Percentiles rank a stretch among this genome's conserved stretches.
Evolutionary conservation across 2,113 vertebrate species (phyloP).

Genomic region (Anseranas semipalmata): DNA sequence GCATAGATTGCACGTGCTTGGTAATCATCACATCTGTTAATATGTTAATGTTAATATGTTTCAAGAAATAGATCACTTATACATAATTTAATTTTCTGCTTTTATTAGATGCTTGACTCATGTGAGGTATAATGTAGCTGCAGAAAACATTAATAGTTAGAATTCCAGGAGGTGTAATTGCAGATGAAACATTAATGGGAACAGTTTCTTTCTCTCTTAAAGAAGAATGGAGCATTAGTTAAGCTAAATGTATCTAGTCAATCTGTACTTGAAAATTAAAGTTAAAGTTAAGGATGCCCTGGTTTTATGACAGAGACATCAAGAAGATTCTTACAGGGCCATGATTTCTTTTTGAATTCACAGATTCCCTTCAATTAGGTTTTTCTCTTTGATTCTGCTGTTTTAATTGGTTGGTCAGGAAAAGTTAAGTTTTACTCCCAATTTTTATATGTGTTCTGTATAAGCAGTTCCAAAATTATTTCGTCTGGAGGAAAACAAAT

Average conservation of each 20-base stretch:
- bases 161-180: background rate
- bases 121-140: background rate
- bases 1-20: background rate
- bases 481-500: background rate
- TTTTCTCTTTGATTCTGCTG: background rate
- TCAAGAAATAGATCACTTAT: background rate
- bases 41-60: rapidly evolving
- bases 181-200: background rate
- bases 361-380: background rate
- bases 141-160: background rate
- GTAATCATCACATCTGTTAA: background rate
- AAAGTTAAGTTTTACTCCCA: background rate
- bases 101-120: background rate
- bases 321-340: background rate
- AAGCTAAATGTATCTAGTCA: background rate
- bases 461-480: background rate
- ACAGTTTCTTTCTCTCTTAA: background rate
- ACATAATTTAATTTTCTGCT: background rate
- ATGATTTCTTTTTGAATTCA: background rate
- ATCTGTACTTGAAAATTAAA: background rate
- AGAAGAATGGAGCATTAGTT: background rate
- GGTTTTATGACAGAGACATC: background rate
- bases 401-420: background rate
- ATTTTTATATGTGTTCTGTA: background rate
- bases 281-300: background rate